Percentiles rank a stretch among this genome's conserved stretches.
Evolutionary conservation across 2,113 vertebrate species (phyloP).

Genomic region (Sprattus sprattus): DNA sequence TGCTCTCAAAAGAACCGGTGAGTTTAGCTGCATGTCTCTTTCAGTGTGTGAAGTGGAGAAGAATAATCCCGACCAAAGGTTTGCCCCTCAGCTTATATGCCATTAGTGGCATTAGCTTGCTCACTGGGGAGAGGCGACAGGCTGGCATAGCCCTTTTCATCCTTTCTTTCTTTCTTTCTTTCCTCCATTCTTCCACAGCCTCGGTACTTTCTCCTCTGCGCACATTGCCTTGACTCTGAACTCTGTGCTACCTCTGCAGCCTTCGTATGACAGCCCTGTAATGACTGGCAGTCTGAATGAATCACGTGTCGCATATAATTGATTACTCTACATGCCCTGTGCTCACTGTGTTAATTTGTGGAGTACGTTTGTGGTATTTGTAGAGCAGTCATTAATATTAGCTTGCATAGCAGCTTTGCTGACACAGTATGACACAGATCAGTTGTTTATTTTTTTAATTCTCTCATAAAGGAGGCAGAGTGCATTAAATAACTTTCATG

Average conservation of each 20-base stretch:
- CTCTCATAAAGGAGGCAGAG: not conserved
- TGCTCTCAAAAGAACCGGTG: constrained; percentile 32
- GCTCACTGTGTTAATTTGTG: not conserved
- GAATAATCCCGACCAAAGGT: constrained; percentile 34
- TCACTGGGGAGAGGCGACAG: constrained; percentile 28
- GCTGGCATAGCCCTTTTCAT: constrained; percentile 10
- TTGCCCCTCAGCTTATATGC: constrained; percentile 34
- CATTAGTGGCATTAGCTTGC: constrained; percentile 37
- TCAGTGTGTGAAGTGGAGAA: constrained; percentile 39
- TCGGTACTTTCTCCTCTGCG: not conserved
- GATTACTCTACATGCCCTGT: not conserved
- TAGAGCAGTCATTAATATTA: not conserved
- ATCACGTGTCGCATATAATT: not conserved
- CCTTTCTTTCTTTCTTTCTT: not conserved
- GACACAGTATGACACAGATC: not conserved
- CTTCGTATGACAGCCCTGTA: not conserved
- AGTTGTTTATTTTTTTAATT: not conserved
- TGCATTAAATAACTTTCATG: not conserved
- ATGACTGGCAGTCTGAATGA: not conserved
- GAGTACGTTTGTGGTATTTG: not conserved
- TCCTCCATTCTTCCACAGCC: not conserved
- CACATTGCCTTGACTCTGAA: not conserved
- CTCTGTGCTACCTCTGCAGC: not conserved
- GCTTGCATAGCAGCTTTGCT: not conserved
- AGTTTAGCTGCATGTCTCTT: constrained; percentile 31